Base-by-base conservation (phyloP, 2,888 invertebrate genomes). In the Pristionchus fissidentatus region DNA sequence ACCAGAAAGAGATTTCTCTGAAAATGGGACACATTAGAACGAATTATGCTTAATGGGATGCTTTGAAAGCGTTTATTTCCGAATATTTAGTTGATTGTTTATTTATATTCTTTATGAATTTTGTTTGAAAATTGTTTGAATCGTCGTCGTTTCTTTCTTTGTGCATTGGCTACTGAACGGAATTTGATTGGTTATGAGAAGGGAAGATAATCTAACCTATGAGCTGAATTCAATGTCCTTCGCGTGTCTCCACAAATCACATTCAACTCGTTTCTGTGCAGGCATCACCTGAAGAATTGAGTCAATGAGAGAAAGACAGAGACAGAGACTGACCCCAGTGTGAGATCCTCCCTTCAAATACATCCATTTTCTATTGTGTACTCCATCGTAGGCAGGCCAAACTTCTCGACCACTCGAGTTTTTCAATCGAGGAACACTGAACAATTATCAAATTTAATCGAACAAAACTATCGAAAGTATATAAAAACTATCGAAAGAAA, bases 191-290 rank as follows among this genome's bases (percentile, higher is more conserved):
- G 38, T 3, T 8, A 38, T 3, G 35, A 15, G 29, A 8, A 38
- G 22, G 22, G 0, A 22, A 38, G 66, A 38, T 22, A 38, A 22
- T 3, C 19, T 38, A 92, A 91, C 83, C 83, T 91, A 91, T 84
- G 89, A 87, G 10, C 87, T 85, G 85, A 90, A 91, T 84, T 92
- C 91, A 70, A 92, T 88, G 73, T 92, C 90, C 78, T 90, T 89
- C 35, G 89, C 90, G 49, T 85, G 79, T 79, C 90, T 84, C 91
- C 91, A 91, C 57, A 91, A 85, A 46, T 85, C 84, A 75, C 91
- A 91, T 80, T 91, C 90, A 41, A 81, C 84, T 52, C 87, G 83
- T 84, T 91, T 90, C 41, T 66, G 75, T 3, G 86, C 86, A 55
- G 83, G 52, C 15, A 90, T 90, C 22, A 90, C 85, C 79, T 79